phyloP scores from a whole-genome alignment of 1,140 invertebrate species.

The Octopus sinensis region DNA sequence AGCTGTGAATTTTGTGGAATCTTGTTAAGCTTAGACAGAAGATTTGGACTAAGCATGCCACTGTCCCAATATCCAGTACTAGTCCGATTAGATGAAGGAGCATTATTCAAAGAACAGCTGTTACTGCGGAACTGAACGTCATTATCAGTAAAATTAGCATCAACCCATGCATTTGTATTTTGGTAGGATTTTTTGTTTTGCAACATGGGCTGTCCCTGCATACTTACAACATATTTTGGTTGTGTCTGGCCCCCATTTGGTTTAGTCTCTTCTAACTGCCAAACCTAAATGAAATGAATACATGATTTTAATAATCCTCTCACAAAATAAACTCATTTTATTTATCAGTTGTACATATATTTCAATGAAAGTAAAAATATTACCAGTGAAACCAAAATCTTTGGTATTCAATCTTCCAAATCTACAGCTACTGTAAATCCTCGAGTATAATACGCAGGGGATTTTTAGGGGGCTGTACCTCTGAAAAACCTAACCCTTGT shows the following conservation, averaged over 20 bases:
- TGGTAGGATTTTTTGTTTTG: not conserved
- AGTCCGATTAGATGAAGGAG: not conserved
- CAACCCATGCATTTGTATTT: not conserved
- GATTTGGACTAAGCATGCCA: slow-evolving; percentile 36
- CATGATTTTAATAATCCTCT: not conserved
- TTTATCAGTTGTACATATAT: no score
- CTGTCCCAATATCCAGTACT: slow-evolving; percentile 10
- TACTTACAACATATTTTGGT: slow-evolving; percentile 9
- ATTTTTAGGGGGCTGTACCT: no score
- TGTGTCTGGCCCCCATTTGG: not conserved
- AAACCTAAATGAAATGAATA: not conserved
- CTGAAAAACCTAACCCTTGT: no score
- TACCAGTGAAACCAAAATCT: no score
- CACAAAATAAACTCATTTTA: no score
- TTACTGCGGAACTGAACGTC: slow-evolving; percentile 1
- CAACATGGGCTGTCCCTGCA: not conserved
- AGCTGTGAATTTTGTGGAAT: slow-evolving; percentile 43
- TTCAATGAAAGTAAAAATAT: no score
- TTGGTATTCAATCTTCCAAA: no score
- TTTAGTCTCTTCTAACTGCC: slow-evolving; percentile 12
- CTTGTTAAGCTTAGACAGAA: slow-evolving; percentile 41
- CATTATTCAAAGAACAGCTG: slow-evolving; percentile 2
- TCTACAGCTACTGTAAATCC: no score
- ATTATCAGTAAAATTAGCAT: no score
- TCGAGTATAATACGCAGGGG: no score